Evolutionary conservation across 2,797 vertebrate genomes (phyloP).

Genomic region (Peromyscus melanophrys): DNA sequence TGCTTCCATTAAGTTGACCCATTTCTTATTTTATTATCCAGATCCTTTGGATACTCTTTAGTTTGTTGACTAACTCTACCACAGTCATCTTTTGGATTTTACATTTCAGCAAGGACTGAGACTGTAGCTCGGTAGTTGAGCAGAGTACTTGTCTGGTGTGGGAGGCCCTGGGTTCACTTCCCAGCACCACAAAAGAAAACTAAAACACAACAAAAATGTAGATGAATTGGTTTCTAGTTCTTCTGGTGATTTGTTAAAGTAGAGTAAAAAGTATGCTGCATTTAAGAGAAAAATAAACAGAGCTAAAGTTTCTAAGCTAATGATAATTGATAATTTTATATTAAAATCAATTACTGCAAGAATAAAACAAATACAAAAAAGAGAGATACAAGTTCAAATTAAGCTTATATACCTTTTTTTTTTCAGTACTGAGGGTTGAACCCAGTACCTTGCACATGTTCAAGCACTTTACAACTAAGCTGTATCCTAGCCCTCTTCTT

Average conservation of each 20-base stretch:
- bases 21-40: slow-evolving; percentile 55
- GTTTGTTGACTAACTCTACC: slow-evolving; percentile 34
- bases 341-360: slow-evolving; percentile 41
- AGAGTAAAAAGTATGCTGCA: neutral
- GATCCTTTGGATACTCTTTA: slow-evolving; percentile 12
- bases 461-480: neutral
- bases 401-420: neutral
- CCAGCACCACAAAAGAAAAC: neutral
- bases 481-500: neutral
- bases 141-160: neutral
- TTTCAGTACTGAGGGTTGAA: neutral
- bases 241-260: slow-evolving; percentile 28
- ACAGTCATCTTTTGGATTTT: slow-evolving; percentile 25
- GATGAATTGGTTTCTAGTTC: slow-evolving; percentile 40
- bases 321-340: slow-evolving; percentile 40
- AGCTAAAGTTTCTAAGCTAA: slow-evolving; percentile 39
- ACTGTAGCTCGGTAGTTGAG: neutral
- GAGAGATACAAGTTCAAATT: slow-evolving; percentile 5
- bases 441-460: neutral
- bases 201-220: neutral
- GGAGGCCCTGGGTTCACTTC: neutral
- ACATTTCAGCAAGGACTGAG: neutral
- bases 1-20: neutral
- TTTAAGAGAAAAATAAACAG: slow-evolving; percentile 25
- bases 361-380: slow-evolving; percentile 43